Base-by-base conservation (phyloP, 2,888 invertebrate species). In the Lasius platythorax region DNA sequence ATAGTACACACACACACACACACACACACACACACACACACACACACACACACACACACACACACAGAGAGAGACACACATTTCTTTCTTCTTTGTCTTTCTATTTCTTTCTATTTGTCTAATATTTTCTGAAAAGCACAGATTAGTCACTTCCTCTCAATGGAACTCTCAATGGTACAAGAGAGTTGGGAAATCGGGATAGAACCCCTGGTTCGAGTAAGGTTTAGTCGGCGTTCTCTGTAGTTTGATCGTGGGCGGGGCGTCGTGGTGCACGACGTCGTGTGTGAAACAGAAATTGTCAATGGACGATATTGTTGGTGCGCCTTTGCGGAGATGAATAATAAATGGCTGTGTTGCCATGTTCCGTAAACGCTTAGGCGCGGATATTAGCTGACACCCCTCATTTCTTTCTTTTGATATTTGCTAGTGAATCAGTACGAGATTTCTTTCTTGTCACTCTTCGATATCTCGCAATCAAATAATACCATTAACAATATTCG, bases 191-290 rank as follows among this genome's bases (percentile, higher is more conserved):
- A 74, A 79, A 79, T 73, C 23, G n/a, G 40, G 30, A 3, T 30
- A 83, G 82, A 28, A 70, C 72, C 85, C 83, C 30, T 56, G 15
- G 64, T 61, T 40, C 56, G 30, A 74, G 43, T 46, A 61, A 78
- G 72, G 56, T 37, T 67, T 53, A 12, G 93, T 91, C 92, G 93
- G 93, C 89, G 79, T 84, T 86, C 91, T 94, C 87, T 94, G 94
- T 94, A 93, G 94, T 94, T 89, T 87, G 92, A 93, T 93, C 91
- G 93, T 94, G 93, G 95, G 94, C 94, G 95, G 94, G 91, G 94
- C 94, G 91, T 93, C 93, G 93, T 90, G 92, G 92, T 91, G 92
- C 93, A 91, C 93, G 93, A 92, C 93, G 90, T 92, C 92, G 94
- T 93, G 93, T 94, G 93, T 94, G 90, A 93, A 94, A 92, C 89